These are phyloP conservation scores for Cheilosia soror DNA, from an alignment of 2,888 invertebrate species.

Conservation along the genomic window DNA sequence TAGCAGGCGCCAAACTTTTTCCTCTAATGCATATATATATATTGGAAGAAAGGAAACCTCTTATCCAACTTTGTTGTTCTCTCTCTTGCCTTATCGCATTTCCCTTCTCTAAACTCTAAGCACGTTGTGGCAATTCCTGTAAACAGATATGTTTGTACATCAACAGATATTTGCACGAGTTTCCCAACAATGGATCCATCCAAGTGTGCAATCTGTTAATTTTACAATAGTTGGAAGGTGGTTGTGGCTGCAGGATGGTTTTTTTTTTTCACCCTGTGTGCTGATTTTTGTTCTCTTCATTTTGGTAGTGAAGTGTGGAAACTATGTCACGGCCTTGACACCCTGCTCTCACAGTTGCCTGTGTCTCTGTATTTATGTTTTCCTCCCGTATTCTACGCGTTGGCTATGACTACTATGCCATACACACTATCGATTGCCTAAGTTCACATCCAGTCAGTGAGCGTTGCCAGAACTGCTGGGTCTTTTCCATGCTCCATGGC, in stretches of 20 bases:
- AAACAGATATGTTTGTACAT: constrained; percentile 30
- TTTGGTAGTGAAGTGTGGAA: constrained; percentile 36
- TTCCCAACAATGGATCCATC: constrained; percentile 18
- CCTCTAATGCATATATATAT: not conserved
- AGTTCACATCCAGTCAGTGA: constrained; percentile 33
- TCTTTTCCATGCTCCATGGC: constrained; percentile 7
- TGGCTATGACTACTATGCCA: not conserved
- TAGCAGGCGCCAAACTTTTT: constrained; percentile 33
- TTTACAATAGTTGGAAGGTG: constrained; percentile 18
- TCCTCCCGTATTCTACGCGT: constrained; percentile 10
- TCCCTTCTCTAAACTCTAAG: constrained; percentile 2
- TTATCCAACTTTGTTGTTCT: not conserved
- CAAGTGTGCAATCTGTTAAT: constrained; percentile 47
- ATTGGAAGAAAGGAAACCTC: not conserved
- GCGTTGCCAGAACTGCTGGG: constrained; percentile 43
- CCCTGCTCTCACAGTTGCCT: constrained; percentile 46
- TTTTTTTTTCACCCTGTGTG: not conserved
- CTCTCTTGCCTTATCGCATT: not conserved
- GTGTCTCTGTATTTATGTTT: constrained; percentile 19
- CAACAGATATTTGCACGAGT: constrained; percentile 6
- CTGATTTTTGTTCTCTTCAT: constrained; percentile 21
- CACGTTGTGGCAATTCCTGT: constrained; percentile 3
- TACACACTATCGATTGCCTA: constrained; percentile 37
- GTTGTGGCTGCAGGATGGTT: not conserved
- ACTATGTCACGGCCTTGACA: constrained; percentile 70